These are phyloP conservation scores for Diloba caeruleocephala DNA, from an alignment of 2,888 invertebrate genomes.

Conservation along the genomic window DNA sequence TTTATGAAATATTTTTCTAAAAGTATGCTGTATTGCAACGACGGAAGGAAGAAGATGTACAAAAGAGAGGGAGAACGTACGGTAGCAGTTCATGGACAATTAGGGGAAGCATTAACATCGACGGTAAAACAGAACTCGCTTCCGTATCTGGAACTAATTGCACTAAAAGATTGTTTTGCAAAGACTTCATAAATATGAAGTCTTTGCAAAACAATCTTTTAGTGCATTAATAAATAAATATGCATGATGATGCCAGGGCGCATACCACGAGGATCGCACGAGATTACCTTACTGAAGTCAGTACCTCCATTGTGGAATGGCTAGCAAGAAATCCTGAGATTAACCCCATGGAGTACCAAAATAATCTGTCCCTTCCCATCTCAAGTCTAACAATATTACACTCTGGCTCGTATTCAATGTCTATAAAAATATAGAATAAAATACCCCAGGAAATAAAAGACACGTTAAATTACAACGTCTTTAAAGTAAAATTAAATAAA, in stretches of 20 bases:
- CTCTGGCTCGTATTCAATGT: too few species aligned
- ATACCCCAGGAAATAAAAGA: too few species aligned
- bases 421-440: too few species aligned
- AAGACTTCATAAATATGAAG: conserved; percentile 9
- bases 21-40: conserved; percentile 32
- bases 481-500: too few species aligned
- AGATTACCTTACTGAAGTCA: neutral
- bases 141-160: conserved; percentile 3
- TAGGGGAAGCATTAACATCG: conserved; percentile 15
- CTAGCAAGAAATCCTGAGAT: too few species aligned
- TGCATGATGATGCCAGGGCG: conserved; percentile 5
- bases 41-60: conserved; percentile 34
- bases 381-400: too few species aligned
- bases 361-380: too few species aligned
- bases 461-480: too few species aligned
- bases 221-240: conserved; percentile 1
- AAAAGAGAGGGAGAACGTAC: conserved; percentile 28
- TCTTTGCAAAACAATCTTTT: conserved; percentile 4
- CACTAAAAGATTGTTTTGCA: conserved; percentile 8
- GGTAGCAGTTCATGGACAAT: conserved; percentile 24
- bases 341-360: too few species aligned
- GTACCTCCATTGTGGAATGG: conserved; percentile 4
- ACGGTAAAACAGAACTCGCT: conserved; percentile 18
- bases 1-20: conserved; percentile 5
- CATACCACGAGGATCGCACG: conserved; percentile 3